Base-by-base conservation (phyloP, 2,797 vertebrate genomes). In the Siniperca undulata region DNA sequence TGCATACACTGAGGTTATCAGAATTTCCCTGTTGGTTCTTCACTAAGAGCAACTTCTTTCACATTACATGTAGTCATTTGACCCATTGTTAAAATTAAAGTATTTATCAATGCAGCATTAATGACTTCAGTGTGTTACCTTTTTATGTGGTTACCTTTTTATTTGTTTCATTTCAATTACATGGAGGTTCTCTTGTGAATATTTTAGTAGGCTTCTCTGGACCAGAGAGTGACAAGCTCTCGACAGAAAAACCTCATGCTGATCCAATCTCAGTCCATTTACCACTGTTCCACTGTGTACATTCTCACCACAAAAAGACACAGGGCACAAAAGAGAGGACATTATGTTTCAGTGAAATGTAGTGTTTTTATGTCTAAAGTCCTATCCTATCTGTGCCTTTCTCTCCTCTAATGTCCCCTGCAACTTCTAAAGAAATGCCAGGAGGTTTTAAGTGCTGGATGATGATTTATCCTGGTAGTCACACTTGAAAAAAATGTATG, bases 241-340 rank as follows among this genome's bases (percentile, higher is more conserved):
- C 9, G 0, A 53, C 59, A 69, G 60, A 69, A 44, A 56, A 82
- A 73, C 10, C 56, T 78, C 78, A 70, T 7, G 70, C 87, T 87
- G 79, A 85, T 91, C 46, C 20, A 78, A 78, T 87, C 77, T 86
- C 67, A 16, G 59, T 38, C 84, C 84, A 88, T 87, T 91, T 92
- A 89, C 82, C 59, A n/a, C 50, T 52, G 14, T 80, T 7, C 64
- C 4, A 36, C 48, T 38, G 72, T 65, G 76, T 42, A 36, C 11
- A 0, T 64, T 50, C 36, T 72, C 48, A 20, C 20, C 65, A 58
- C 17, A 53, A 67, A 74, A 44, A 52, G 30, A 67, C 38, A 19
- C 14, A 5, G 1, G 40, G 44, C 44, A 42, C 58, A 53, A 56
- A 65, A 62, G 16, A 70, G 16, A 67, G 20, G 59, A 70, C 44